These are phyloP conservation scores for Lagocephalus sceleratus DNA, from an alignment of 2,797 vertebrate genomes.

Conservation along the genomic window DNA sequence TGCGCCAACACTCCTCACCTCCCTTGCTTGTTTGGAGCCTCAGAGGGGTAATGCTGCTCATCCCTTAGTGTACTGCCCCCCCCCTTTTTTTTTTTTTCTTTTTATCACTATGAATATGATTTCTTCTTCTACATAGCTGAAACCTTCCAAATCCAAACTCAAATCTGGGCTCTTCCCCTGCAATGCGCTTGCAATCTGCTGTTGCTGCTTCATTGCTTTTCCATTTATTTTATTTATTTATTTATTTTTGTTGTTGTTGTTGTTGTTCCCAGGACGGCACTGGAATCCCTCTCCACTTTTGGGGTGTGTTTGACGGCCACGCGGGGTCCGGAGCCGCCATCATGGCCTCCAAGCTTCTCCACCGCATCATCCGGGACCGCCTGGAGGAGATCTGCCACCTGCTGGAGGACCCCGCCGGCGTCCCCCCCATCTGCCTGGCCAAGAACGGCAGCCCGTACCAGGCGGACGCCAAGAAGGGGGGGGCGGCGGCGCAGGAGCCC, in stretches of 20 bases:
- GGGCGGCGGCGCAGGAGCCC: conserved; percentile 55
- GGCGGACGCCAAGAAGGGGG: conserved; percentile 62
- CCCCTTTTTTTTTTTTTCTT: too few species aligned
- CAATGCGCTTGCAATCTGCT: too few species aligned
- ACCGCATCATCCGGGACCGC: conserved; percentile 88
- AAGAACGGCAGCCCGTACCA: conserved; percentile 63
- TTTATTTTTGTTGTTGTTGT: neutral
- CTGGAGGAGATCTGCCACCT: conserved; percentile 89
- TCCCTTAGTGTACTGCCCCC: too few species aligned
- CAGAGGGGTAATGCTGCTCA: too few species aligned
- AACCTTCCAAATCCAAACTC: too few species aligned
- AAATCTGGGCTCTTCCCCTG: too few species aligned
- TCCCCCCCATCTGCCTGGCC: conserved; percentile 86
- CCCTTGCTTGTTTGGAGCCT: too few species aligned
- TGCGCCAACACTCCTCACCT: too few species aligned
- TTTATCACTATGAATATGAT: too few species aligned
- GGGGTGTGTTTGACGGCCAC: conserved; percentile 95
- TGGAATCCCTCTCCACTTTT: conserved; percentile 88
- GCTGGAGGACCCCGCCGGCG: conserved; percentile 80
- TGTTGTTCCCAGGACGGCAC: conserved; percentile 70
- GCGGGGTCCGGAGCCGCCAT: conserved; percentile 92
- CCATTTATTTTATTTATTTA: too few species aligned
- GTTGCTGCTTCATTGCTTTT: neutral
- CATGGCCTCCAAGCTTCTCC: conserved; percentile 88
- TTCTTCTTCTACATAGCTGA: too few species aligned